Conservation (phyloP, 2,888 invertebrate species). For the Drosophila nr. fundita region DNA sequence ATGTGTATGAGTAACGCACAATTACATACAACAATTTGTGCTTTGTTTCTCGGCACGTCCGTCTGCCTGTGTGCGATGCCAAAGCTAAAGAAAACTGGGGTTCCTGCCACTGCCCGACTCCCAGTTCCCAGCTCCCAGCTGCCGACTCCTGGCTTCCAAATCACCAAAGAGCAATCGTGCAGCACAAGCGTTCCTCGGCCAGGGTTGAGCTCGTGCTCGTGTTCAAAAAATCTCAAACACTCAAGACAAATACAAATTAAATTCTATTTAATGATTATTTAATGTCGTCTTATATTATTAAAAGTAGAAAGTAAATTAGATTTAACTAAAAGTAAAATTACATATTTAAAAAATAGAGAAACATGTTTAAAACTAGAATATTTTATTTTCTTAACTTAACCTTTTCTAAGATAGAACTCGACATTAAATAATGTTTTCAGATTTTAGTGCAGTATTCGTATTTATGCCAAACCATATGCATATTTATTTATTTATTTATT, state of each 20-base stretch:
- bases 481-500: no score
- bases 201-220: slow-evolving; percentile 6
- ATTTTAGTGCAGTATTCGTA: not conserved
- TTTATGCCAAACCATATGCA: no score
- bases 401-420: not conserved
- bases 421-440: not conserved
- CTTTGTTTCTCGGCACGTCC: slow-evolving; percentile 71
- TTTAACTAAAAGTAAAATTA: not conserved
- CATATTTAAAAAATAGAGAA: not conserved
- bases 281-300: not conserved
- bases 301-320: not conserved
- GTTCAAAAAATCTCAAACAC: not conserved
- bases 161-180: slow-evolving; percentile 80
- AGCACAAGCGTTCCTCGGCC: slow-evolving; percentile 24
- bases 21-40: slow-evolving; percentile 81
- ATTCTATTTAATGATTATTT: not conserved
- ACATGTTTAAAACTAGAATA: not conserved
- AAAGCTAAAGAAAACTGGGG: slow-evolving; percentile 8
- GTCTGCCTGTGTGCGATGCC: slow-evolving; percentile 9
- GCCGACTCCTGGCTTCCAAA: slow-evolving; percentile 53
- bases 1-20: slow-evolving; percentile 75
- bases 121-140: not conserved
- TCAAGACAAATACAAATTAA: not conserved
- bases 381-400: not conserved
- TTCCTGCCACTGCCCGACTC: not conserved